Evolutionary conservation across 2,888 invertebrate genomes (phyloP).

Genomic region (Eumerus sabulonum): DNA sequence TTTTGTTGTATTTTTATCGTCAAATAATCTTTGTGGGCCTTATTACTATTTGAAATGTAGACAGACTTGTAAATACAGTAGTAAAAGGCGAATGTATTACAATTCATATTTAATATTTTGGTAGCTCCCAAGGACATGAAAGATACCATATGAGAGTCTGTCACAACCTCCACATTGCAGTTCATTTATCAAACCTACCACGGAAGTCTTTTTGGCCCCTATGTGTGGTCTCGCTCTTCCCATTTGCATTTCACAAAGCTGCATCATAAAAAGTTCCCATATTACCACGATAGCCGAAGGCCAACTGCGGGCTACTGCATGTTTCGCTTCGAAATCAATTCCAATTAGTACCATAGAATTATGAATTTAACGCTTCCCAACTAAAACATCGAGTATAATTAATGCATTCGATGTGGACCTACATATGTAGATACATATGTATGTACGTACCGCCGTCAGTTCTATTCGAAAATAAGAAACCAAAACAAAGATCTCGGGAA

Average conservation of each 20-base stretch:
- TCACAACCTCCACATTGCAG: no score
- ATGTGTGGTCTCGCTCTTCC: neutral
- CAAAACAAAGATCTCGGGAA: slow-evolving; percentile 2
- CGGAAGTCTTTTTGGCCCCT: slow-evolving; percentile 15
- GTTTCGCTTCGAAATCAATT: slow-evolving; percentile 35
- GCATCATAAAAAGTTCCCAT: slow-evolving; percentile 21
- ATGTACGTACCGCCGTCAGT: slow-evolving; percentile 18
- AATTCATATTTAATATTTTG: no score
- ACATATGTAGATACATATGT: no score
- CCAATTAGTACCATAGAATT: slow-evolving; percentile 65
- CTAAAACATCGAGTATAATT: slow-evolving; percentile 26
- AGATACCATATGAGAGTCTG: no score
- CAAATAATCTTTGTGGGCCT: no score
- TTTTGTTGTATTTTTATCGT: no score
- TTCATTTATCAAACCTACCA: slow-evolving; percentile 15
- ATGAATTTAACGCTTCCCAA: slow-evolving; percentile 57
- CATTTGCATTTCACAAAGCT: neutral
- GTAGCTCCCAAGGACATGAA: no score
- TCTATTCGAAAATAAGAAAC: neutral
- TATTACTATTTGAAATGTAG: no score
- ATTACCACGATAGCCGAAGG: slow-evolving; percentile 22
- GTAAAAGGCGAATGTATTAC: no score
- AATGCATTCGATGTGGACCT: slow-evolving; percentile 42
- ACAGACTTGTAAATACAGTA: no score
- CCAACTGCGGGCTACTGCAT: slow-evolving; percentile 23